A percentile compares a stretch with the other conserved stretches of the same genome.
Evolutionary conservation across 2,113 vertebrate species (phyloP).

Genomic region (Jaculus jaculus): DNA sequence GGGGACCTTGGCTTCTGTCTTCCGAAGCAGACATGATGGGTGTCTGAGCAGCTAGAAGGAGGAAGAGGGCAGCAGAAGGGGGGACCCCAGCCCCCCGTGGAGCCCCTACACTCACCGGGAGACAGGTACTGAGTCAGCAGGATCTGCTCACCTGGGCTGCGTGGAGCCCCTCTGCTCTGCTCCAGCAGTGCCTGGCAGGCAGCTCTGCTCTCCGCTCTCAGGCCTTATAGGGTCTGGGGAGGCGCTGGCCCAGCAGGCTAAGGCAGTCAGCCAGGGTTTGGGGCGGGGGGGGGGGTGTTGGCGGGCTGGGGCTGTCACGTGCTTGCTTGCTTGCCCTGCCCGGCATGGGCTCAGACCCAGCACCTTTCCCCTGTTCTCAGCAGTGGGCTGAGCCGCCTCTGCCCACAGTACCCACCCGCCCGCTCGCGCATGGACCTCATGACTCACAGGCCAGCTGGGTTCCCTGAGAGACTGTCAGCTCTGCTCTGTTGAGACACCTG

Average conservation of each 20-base stretch:
- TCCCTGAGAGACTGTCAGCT: neutral
- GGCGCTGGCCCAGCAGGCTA: neutral
- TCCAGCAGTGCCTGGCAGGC: neutral
- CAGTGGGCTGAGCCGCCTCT: neutral
- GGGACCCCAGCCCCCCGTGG: neutral
- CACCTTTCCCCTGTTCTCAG: constrained; percentile 66
- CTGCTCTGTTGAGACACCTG: rapidly evolving
- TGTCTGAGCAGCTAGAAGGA: neutral
- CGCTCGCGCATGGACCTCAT: neutral
- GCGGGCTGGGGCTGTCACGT: constrained; percentile 14
- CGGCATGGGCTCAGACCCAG: constrained; percentile 29
- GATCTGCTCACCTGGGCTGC: neutral
- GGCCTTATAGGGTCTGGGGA: constrained; percentile 77
- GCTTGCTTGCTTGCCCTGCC: neutral
- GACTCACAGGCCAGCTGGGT: neutral
- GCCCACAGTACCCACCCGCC: neutral
- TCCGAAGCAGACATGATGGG: constrained; percentile 64
- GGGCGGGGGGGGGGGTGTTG: neutral
- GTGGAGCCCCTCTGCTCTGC: neutral
- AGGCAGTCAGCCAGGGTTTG: constrained; percentile 34
- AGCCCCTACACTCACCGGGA: neutral
- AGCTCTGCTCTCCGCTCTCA: neutral
- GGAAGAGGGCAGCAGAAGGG: neutral
- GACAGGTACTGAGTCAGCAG: neutral
- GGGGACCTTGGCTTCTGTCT: neutral